Percentiles rank a stretch among this genome's conserved stretches.
These are phyloP conservation scores for Macrotus californicus DNA, from an alignment of 2,113 vertebrate species.

Conservation along the genomic window DNA sequence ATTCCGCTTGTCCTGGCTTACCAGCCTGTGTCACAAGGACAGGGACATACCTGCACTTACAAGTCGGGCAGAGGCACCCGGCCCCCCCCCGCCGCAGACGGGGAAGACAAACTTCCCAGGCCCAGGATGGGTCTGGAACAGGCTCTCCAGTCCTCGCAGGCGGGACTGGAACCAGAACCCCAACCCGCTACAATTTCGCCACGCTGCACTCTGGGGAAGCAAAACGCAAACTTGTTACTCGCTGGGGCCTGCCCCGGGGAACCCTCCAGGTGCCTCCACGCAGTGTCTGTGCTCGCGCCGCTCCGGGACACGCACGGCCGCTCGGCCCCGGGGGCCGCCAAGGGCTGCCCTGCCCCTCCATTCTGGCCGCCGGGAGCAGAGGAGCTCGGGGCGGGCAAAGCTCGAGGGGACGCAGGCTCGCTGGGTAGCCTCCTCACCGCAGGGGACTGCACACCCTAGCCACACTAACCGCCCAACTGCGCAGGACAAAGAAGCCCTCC, in stretches of 20 bases:
- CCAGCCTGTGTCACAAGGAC: not conserved
- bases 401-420: not conserved
- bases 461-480: not conserved
- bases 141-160: too few relatives aligned
- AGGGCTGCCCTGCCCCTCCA: constrained; percentile 78
- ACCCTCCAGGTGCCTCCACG: not conserved
- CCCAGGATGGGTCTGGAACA: not conserved
- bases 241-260: rapidly evolving
- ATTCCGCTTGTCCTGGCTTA: too few relatives aligned
- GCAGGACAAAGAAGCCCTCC: rapidly evolving
- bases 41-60: not conserved
- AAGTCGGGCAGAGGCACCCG: too few relatives aligned
- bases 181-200: not conserved
- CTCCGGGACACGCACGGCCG: constrained; percentile 48
- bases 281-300: constrained; percentile 62
- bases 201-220: not conserved
- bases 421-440: rapidly evolving
- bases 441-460: rapidly evolving
- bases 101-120: not conserved
- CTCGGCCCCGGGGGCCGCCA: constrained; percentile 71
- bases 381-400: constrained; percentile 78
- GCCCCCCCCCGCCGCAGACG: not conserved
- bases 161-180: not conserved
- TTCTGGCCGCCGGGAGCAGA: constrained; percentile 80
- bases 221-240: not conserved